Conservation (phyloP, 1,140 invertebrate genomes). For the Apis florea region DNA sequence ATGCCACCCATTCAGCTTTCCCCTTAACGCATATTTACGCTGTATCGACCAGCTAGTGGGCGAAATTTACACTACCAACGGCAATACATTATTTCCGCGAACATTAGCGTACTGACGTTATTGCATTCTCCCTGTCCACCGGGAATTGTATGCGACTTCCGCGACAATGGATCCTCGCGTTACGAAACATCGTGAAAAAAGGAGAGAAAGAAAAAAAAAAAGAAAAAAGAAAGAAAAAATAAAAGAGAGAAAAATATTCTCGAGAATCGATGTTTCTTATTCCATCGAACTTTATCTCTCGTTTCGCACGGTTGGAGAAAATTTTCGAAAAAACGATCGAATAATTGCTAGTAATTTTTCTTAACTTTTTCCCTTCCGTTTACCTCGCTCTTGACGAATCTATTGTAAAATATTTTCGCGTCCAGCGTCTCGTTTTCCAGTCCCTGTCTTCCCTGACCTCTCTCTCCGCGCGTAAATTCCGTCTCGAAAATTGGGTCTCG, state of each 20-base stretch:
- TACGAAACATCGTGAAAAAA: slow-evolving; percentile 13
- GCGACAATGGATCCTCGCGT: slow-evolving; percentile 49
- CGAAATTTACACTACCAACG: slow-evolving; percentile 60
- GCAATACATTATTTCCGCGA: slow-evolving; percentile 64
- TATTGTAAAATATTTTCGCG: neutral
- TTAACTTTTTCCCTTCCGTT: too few species aligned
- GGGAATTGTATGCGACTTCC: slow-evolving; percentile 53
- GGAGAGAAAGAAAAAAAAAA: neutral
- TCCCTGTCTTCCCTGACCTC: slow-evolving; percentile 21
- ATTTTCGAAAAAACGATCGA: too few species aligned
- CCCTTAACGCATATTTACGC: slow-evolving; percentile 64
- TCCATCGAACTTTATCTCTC: neutral
- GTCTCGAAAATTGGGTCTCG: slow-evolving; percentile 58
- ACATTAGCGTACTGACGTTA: slow-evolving; percentile 61
- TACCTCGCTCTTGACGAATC: too few species aligned
- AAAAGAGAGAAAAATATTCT: neutral
- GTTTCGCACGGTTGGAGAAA: too few species aligned
- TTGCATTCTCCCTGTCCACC: slow-evolving; percentile 50
- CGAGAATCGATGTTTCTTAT: neutral
- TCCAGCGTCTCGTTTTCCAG: neutral
- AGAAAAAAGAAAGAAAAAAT: neutral
- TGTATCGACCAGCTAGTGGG: slow-evolving; percentile 58
- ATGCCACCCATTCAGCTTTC: slow-evolving; percentile 26
- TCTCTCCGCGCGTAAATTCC: slow-evolving; percentile 64
- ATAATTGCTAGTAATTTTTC: too few species aligned